phyloP scores from a whole-genome alignment of 2,113 vertebrate genomes.

The Gobio gobio region DNA sequence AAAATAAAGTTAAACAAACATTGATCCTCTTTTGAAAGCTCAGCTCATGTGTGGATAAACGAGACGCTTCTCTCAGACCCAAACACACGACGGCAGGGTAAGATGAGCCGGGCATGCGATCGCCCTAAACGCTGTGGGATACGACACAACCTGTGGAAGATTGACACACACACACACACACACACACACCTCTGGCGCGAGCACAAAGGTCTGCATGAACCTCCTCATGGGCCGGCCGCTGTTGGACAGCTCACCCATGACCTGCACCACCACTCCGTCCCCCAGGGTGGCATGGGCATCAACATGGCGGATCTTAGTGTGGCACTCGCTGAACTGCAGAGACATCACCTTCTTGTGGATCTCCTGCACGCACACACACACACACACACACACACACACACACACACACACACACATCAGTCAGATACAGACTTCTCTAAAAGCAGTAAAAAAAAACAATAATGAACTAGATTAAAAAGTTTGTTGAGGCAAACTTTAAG shows the following conservation, averaged over 20 bases:
- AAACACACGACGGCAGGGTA: too few relatives aligned
- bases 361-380: constrained; percentile 77
- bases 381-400: background rate
- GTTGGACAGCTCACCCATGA: constrained; percentile 96
- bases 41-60: too few relatives aligned
- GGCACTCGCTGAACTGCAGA: constrained; percentile 96
- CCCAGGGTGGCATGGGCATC: constrained; percentile 95
- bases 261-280: constrained; percentile 95
- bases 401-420: background rate
- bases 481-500: too few relatives aligned
- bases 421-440: too few relatives aligned
- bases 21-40: too few relatives aligned
- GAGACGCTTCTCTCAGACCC: too few relatives aligned
- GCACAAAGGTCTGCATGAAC: constrained; percentile 98
- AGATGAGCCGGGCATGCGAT: too few relatives aligned
- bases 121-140: too few relatives aligned
- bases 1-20: too few relatives aligned
- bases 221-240: constrained; percentile 96
- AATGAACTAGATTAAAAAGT: too few relatives aligned
- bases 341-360: constrained; percentile 99
- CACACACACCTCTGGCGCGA: constrained; percentile 90
- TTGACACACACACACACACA: background rate
- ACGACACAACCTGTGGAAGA: too few relatives aligned
- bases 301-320: constrained; percentile 97
- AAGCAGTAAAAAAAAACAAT: too few relatives aligned